Evolutionary conservation across 2,113 vertebrate genomes (phyloP).

Genomic region (Bambusicola thoracicus): DNA sequence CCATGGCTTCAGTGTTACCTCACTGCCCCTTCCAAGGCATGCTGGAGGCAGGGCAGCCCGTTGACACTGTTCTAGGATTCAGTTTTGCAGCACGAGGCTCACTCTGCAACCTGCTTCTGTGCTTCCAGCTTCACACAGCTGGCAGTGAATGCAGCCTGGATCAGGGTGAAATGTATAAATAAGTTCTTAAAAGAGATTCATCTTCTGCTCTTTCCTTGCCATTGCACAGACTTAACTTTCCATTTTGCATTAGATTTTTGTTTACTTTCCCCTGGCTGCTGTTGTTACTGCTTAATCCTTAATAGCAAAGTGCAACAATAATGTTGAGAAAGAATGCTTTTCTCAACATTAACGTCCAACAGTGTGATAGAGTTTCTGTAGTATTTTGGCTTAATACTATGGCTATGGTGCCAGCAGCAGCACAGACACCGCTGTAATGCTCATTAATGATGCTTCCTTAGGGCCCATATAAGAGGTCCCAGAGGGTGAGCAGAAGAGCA

Average conservation of each 20-base stretch:
- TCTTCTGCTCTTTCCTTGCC: neutral
- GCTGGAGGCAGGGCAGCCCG: neutral
- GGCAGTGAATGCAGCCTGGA: neutral
- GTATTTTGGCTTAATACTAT: neutral
- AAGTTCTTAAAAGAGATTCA: neutral
- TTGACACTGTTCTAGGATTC: neutral
- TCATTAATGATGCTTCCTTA: neutral
- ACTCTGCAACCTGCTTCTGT: neutral
- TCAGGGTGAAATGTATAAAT: neutral
- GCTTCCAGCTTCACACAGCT: neutral
- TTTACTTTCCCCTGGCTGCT: constrained; percentile 29
- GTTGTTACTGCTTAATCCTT: constrained; percentile 6
- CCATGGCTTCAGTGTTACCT: neutral
- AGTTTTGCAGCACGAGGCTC: neutral
- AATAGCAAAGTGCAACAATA: neutral
- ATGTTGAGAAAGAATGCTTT: neutral
- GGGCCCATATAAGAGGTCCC: neutral
- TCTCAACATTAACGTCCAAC: neutral
- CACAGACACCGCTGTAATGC: neutral
- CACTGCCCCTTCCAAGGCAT: constrained; percentile 17
- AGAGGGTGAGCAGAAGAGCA: neutral
- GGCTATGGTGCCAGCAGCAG: neutral
- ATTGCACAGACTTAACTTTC: neutral
- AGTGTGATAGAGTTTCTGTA: neutral
- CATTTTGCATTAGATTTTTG: neutral